These are phyloP conservation scores for Myotis lucifugus DNA, from an alignment of 2,113 vertebrate genomes.

Conservation along the genomic window DNA sequence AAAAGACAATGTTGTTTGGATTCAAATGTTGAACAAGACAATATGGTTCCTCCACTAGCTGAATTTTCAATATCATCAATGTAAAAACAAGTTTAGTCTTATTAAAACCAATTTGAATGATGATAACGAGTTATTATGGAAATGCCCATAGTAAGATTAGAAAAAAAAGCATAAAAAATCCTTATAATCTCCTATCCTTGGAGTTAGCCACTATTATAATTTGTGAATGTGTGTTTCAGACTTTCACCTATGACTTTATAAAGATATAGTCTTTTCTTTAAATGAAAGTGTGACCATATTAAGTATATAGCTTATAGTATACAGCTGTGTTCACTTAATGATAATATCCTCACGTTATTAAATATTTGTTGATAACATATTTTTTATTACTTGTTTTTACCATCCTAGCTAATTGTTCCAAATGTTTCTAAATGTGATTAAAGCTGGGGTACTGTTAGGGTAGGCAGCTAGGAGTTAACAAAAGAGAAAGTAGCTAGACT, in stretches of 20 bases:
- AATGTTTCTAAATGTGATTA: background rate
- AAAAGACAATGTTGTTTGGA: background rate
- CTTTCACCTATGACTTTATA: slow-evolving; percentile 1
- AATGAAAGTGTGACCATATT: slow-evolving; percentile 19
- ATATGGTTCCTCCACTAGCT: background rate
- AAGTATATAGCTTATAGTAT: background rate
- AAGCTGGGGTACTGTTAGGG: background rate
- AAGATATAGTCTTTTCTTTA: slow-evolving; percentile 1
- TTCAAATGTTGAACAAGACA: slow-evolving; percentile 26
- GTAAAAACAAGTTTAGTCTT: background rate
- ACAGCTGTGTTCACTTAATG: background rate
- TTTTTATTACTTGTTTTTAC: background rate
- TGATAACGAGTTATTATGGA: background rate
- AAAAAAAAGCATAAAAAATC: background rate
- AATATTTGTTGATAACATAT: background rate
- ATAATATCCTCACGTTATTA: slow-evolving; percentile 26
- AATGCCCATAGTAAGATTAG: background rate
- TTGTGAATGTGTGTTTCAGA: slow-evolving; percentile 30
- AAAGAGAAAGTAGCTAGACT: background rate
- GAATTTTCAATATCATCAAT: slow-evolving; percentile 24
- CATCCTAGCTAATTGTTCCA: background rate
- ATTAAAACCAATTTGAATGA: slow-evolving; percentile 1
- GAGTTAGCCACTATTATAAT: background rate
- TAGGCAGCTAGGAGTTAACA: background rate
- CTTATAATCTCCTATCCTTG: background rate